A percentile compares a stretch with the other conserved stretches of the same genome.
Evolutionary conservation across 2,888 invertebrate species (phyloP).

Genomic region (Dastarcus helophoroides): DNA sequence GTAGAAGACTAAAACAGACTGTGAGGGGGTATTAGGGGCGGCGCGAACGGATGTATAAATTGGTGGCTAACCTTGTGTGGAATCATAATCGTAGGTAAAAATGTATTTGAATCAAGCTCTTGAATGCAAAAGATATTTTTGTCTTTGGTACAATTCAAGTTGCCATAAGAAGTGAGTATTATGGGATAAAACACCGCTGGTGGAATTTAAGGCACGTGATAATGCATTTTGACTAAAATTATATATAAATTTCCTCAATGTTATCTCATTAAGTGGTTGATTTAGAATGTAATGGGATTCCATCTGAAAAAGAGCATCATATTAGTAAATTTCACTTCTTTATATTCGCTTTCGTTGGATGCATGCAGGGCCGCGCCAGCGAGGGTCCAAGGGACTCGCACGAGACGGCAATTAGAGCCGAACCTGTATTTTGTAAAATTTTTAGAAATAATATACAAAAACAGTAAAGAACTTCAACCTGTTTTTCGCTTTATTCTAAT

Average conservation of each 20-base stretch:
- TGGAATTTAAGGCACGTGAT: conserved; percentile 26
- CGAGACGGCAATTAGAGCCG: too few species aligned
- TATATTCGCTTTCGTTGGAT: too few species aligned
- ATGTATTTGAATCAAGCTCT: conserved; percentile 56
- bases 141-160: too few species aligned
- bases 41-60: conserved; percentile 7
- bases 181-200: conserved; percentile 21
- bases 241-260: conserved; percentile 42
- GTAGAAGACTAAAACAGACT: conserved; percentile 69
- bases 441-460: too few species aligned
- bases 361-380: too few species aligned
- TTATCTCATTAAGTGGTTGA: conserved; percentile 40
- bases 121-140: conserved; percentile 41
- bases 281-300: conserved; percentile 57
- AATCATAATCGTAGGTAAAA: conserved; percentile 49
- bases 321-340: not conserved
- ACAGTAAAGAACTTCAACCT: too few species aligned
- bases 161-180: conserved; percentile 23
- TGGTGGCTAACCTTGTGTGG: conserved; percentile 48
- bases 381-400: too few species aligned
- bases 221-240: conserved; percentile 39
- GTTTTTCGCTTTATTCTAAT: too few species aligned
- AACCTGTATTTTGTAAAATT: too few species aligned
- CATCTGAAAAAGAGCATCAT: conserved; percentile 39
- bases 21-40: too few species aligned